phyloP scores from a whole-genome alignment of 1,140 invertebrate species.

The Trachelipus rathkii region DNA sequence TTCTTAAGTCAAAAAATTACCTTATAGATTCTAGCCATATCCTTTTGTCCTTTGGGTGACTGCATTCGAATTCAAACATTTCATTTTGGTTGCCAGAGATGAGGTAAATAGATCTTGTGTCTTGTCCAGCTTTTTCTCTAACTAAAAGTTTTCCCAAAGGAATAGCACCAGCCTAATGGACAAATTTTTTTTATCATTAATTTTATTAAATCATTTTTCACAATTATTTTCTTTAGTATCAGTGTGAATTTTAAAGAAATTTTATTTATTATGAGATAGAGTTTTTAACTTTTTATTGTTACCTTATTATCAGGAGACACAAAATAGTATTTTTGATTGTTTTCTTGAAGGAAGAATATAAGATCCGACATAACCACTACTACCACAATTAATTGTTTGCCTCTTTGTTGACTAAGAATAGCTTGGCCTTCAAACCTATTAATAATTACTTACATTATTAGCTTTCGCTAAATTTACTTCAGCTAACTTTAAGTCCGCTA shows the following conservation, averaged over 20 bases:
- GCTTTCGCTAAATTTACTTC: neutral
- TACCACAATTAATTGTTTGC: slow-evolving; percentile 74
- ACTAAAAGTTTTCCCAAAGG: slow-evolving; percentile 85
- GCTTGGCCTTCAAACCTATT: slow-evolving; percentile 75
- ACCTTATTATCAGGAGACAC: slow-evolving; percentile 56
- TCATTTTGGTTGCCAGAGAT: slow-evolving; percentile 68
- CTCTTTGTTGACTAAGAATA: slow-evolving; percentile 74
- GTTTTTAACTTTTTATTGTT: too few species aligned
- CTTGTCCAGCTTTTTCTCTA: slow-evolving; percentile 77
- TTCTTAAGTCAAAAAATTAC: too few species aligned
- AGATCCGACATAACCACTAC: slow-evolving; percentile 87
- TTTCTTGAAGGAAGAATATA: slow-evolving; percentile 84
- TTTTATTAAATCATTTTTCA: too few species aligned
- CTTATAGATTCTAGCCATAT: slow-evolving; percentile 81
- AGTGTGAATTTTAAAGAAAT: too few species aligned
- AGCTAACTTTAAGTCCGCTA: neutral
- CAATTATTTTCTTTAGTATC: too few species aligned
- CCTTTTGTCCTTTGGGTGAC: slow-evolving; percentile 79
- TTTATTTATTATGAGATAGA: too few species aligned
- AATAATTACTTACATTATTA: slow-evolving; percentile 33
- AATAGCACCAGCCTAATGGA: slow-evolving; percentile 74
- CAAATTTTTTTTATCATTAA: neutral
- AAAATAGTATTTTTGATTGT: slow-evolving; percentile 64
- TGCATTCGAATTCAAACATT: slow-evolving; percentile 91
- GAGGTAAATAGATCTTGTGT: slow-evolving; percentile 54